Conservation (phyloP, 2,113 vertebrate species). For the Orthonyx spaldingii region DNA sequence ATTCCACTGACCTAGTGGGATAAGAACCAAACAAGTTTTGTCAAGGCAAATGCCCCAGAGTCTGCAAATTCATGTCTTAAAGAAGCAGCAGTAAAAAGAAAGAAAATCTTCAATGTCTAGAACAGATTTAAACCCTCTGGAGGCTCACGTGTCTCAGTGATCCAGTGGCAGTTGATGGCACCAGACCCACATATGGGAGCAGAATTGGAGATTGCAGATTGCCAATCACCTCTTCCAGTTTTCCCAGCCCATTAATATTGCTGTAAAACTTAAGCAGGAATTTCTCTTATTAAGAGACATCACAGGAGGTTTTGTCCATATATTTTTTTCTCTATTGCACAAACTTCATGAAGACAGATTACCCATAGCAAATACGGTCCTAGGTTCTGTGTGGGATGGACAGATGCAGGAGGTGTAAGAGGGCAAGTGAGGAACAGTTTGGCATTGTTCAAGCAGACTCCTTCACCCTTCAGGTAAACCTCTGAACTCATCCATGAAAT, state of each 20-base stretch:
- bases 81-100: background rate
- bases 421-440: background rate
- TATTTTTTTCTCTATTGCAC: background rate
- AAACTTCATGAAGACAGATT: background rate
- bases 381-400: background rate
- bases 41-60: slow-evolving; percentile 50
- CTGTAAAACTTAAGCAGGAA: background rate
- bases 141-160: background rate
- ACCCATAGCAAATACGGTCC: background rate
- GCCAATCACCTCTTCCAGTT: background rate
- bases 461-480: background rate
- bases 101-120: background rate
- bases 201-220: background rate
- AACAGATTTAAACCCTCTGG: background rate
- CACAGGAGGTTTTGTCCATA: background rate
- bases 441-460: background rate
- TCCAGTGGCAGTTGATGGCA: background rate
- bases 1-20: slow-evolving; percentile 47
- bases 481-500: background rate
- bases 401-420: background rate
- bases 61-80: slow-evolving; percentile 29
- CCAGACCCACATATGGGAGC: background rate
- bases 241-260: background rate
- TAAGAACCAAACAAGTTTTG: slow-evolving; percentile 40
- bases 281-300: background rate